phyloP scores from a whole-genome alignment of 2,797 vertebrate genomes.

The Bovichtus variegatus region DNA sequence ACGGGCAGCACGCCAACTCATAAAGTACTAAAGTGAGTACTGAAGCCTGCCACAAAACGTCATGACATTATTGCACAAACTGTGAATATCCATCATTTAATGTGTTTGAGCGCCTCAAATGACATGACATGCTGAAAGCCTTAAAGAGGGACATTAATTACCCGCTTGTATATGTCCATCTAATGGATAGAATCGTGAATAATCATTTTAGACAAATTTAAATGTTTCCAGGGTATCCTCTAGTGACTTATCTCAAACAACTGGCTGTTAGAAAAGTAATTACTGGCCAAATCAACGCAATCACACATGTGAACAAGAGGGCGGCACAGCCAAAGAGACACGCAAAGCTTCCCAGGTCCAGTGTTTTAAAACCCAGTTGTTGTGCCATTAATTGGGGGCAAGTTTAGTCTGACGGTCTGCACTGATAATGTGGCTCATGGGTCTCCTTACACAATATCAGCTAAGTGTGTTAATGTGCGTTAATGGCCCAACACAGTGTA shows the following conservation, averaged over 20 bases:
- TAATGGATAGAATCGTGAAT: neutral
- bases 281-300: constrained; percentile 37
- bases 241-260: constrained; percentile 4
- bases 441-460: constrained; percentile 1
- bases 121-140: neutral
- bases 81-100: constrained; percentile 17
- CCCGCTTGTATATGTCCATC: neutral
- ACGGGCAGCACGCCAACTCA: constrained; percentile 29
- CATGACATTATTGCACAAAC: constrained; percentile 14
- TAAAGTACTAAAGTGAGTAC: constrained; percentile 13
- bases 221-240: constrained; percentile 17
- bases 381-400: constrained; percentile 36
- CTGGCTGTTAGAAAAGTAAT: constrained; percentile 44
- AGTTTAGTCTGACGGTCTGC: constrained; percentile 20
- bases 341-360: neutral
- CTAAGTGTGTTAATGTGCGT: neutral
- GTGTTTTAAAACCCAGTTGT: constrained; percentile 13
- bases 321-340: constrained; percentile 4
- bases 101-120: constrained; percentile 1
- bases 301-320: constrained; percentile 17
- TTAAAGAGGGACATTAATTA: neutral
- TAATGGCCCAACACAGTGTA: neutral
- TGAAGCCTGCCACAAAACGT: constrained; percentile 9
- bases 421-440: constrained; percentile 13
- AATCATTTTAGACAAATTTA: neutral